These are phyloP conservation scores for Chymomyza amoena DNA, from an alignment of 2,888 invertebrate genomes.

Conservation along the genomic window DNA sequence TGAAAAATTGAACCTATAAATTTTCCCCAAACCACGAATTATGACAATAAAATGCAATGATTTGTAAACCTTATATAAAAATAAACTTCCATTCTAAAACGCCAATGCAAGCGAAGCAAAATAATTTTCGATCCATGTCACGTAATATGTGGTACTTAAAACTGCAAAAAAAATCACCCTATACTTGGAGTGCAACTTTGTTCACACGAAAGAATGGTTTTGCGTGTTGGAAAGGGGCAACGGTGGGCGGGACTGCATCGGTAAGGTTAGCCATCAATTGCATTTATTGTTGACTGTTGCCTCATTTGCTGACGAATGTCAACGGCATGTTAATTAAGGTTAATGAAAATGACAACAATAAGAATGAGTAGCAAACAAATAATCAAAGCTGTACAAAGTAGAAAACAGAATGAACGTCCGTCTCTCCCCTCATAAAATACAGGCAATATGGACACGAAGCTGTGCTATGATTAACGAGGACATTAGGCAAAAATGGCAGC, in stretches of 20 bases:
- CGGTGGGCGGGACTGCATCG: not conserved
- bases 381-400: not conserved
- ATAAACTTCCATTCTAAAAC: too few species aligned
- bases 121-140: too few species aligned
- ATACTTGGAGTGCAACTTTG: constrained; percentile 8
- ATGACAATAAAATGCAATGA: too few species aligned
- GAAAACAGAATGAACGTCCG: constrained; percentile 27
- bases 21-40: too few species aligned
- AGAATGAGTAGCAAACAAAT: constrained; percentile 1
- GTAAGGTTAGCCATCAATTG: constrained; percentile 30
- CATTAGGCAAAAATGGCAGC: constrained; percentile 39
- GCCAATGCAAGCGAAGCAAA: too few species aligned
- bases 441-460: constrained; percentile 32
- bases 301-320: constrained; percentile 47
- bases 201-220: constrained; percentile 3
- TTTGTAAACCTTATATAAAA: too few species aligned
- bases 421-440: constrained; percentile 23
- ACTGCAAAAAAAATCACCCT: not conserved
- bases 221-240: not conserved
- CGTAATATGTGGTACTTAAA: too few species aligned
- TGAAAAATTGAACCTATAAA: too few species aligned
- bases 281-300: constrained; percentile 29
- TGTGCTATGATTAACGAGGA: constrained; percentile 58
- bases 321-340: constrained; percentile 67
- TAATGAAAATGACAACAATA: constrained; percentile 62